Base-by-base conservation (phyloP, 2,797 vertebrate species). In the Caiman crocodilus region DNA sequence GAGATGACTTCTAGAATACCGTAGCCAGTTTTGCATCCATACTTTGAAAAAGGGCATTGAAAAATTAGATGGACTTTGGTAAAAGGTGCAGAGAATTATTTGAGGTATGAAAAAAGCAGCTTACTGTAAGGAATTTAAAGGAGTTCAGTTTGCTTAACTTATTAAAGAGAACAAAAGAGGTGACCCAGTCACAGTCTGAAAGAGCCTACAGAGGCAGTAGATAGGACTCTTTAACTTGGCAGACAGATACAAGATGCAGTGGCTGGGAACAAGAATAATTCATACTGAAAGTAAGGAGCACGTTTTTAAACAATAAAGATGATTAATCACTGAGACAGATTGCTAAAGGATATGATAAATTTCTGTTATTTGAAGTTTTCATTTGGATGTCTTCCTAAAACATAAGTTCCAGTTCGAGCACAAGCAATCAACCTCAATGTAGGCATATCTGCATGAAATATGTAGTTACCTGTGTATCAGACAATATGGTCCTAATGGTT, bases 311-410 rank as follows among this genome's bases (percentile, higher is more conserved):
- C 30, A 14, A 32, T 21, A 60, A 30, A 6, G 12, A 67, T 10
- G 18, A 50, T 28, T 65, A 50, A 23, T 76, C 13, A 76, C 56
- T 78, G 18, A 58, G 21, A n/a, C 74, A 64, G 67, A 61, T 55
- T 30, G 32, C 64, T 67, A 18, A 20, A 32, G n/a, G 15, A 30
- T 67, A 30, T 32, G 20, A 9, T 50, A 50, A 32, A 30, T 32
- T 18, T 30, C 64, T 1, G 20, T 67, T 30, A 67, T 61, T 75
- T 13, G 56, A 65, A 84, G 20, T 77, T 63, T 61, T 28, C 17
- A 90, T 89, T 71, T 85, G 18, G 84, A 15, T 89, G 11, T 3
- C 61, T 85, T 82, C 60, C 28, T 79, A 28, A 69, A 88, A 7
- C 59, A 1, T 28, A 30, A 50, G 42, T 1, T 76, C 4, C 17